Base-by-base conservation (phyloP, 2,888 invertebrate species). In the Noctuana brunneofusca region DNA sequence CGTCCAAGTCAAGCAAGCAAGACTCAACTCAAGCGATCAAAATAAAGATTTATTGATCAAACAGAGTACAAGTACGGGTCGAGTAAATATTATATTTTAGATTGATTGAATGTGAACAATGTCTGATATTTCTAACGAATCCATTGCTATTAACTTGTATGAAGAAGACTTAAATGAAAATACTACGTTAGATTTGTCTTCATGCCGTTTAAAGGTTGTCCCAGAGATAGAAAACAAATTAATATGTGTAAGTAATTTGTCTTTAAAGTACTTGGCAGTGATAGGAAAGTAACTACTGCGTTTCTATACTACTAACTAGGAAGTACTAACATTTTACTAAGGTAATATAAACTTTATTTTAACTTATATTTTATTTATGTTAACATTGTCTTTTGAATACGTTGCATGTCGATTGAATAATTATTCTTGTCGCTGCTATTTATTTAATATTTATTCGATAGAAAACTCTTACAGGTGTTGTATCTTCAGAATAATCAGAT, bases 401-500 rank as follows among this genome's bases (percentile, higher is more conserved):
- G n/a, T 9, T 27, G 27, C 27, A 27, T 27, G 8, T 27, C 27
- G 27, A 9, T 8, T 9, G 1, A 9, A 27, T 1, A 6, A 27
- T 27, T 9, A 9, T 43, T 18, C 4, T n/a, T 35, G 3, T 35
- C n/a, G n/a, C n/a, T n/a, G n/a, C n/a, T n/a, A n/a, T 41, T 41
- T 16, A 2, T 41, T 5, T 12, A 20, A 46, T 18, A 20, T 20
- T 46, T n/a, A n/a, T n/a, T n/a, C n/a, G n/a, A n/a, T n/a, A n/a
- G 5, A n/a, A 48, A n/a, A 11, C 12, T 35, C 5, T 54, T 54
- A 12, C 54, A 92, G 92, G 78, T 82, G 16, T 66, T 91, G 2
- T 91, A 91, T 68, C 79, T 92, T 18, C 85, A 90, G 73, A 92
- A 93, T 53, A 95, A 95, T 74, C 78, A 81, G 52, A 79, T 95